Evolutionary conservation across 1,140 invertebrate genomes (phyloP).

Genomic region (Drosophila bipectinata): DNA sequence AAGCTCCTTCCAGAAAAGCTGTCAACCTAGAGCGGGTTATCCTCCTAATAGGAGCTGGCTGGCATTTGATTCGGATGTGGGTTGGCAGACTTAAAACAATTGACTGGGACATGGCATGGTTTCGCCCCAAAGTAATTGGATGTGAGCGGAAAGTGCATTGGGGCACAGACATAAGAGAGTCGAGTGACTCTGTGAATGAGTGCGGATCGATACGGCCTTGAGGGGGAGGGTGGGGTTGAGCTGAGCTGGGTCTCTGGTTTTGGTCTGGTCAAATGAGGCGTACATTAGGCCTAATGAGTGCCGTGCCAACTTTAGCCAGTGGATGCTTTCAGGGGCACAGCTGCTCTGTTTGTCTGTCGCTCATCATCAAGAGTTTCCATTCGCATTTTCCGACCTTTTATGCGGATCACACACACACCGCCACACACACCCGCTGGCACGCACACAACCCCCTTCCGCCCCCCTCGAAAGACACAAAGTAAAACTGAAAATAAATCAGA

Average conservation of each 20-base stretch:
- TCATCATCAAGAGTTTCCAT: constrained; percentile 43
- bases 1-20: constrained; percentile 29
- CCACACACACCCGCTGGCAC: background rate
- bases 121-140: constrained; percentile 39
- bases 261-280: constrained; percentile 28
- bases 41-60: constrained; percentile 37
- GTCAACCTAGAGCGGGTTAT: constrained; percentile 58
- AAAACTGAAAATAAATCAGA: constrained; percentile 64
- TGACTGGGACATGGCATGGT: constrained; percentile 44
- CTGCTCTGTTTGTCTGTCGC: constrained; percentile 32
- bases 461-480: constrained; percentile 50
- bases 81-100: constrained; percentile 38
- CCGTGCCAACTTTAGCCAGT: constrained; percentile 22
- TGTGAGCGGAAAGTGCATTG: constrained; percentile 43
- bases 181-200: constrained; percentile 5
- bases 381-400: constrained; percentile 40
- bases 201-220: constrained; percentile 26
- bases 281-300: constrained; percentile 42
- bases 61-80: constrained; percentile 27
- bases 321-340: constrained; percentile 28
- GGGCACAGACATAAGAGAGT: background rate
- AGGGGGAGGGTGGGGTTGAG: background rate
- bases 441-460: constrained; percentile 3
- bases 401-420: constrained; percentile 17
- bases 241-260: background rate